phyloP scores from a whole-genome alignment of 2,113 vertebrate species.

The Pelusios castaneus region DNA sequence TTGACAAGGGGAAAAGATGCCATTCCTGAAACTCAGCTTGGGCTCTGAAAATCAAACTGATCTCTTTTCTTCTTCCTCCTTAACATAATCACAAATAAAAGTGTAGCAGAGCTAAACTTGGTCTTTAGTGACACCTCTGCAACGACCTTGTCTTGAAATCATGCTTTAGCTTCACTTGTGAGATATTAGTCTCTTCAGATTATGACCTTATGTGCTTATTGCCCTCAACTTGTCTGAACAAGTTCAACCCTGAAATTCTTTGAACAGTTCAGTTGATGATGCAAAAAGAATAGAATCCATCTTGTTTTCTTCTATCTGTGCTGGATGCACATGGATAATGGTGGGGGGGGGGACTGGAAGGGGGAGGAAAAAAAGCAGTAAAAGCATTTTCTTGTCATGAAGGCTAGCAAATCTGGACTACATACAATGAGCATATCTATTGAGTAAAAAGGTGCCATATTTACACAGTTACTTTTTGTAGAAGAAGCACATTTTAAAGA shows the following conservation, averaged over 20 bases:
- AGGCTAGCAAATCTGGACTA: background rate
- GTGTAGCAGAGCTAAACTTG: background rate
- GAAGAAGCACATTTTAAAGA: background rate
- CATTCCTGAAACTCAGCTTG: background rate
- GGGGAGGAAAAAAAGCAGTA: background rate
- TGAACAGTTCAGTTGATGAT: background rate
- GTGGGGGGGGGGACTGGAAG: no score
- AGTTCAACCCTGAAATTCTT: background rate
- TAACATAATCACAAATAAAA: background rate
- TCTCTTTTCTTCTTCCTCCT: background rate
- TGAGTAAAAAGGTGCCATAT: fast-evolving
- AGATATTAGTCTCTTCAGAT: background rate
- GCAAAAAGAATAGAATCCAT: background rate
- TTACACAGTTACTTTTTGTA: background rate
- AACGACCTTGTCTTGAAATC: background rate
- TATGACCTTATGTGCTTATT: background rate
- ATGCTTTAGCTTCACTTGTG: fast-evolving
- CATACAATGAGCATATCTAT: background rate
- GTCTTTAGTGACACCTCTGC: background rate
- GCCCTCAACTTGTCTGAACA: background rate
- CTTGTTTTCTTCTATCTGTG: fast-evolving
- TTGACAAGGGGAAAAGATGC: background rate
- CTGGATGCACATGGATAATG: background rate
- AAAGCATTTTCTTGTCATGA: background rate
- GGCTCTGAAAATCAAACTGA: background rate